Conservation (phyloP, 2,113 vertebrate genomes). For the Typhlomys cinereus region DNA sequence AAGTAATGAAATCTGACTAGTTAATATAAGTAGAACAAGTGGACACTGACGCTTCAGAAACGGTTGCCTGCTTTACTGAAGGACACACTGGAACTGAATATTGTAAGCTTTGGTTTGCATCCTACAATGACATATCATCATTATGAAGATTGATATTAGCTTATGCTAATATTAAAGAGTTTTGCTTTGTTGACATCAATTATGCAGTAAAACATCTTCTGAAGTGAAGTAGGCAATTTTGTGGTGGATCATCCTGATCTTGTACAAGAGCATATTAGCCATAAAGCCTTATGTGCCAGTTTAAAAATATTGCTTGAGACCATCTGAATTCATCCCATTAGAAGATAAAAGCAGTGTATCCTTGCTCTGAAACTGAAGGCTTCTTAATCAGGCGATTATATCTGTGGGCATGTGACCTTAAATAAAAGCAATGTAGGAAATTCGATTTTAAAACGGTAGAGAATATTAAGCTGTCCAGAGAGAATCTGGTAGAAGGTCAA, state of each 20-base stretch:
- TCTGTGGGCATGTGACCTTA: constrained; percentile 53
- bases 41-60: background rate
- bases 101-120: constrained; percentile 37
- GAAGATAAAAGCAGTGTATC: constrained; percentile 45
- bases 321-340: constrained; percentile 57
- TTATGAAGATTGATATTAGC: constrained; percentile 10
- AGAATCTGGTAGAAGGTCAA: constrained; percentile 68
- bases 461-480: constrained; percentile 50
- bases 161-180: constrained; percentile 26
- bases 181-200: constrained; percentile 47
- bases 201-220: constrained; percentile 22
- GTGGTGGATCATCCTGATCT: constrained; percentile 52
- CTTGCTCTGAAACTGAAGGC: constrained; percentile 36
- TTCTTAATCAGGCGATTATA: constrained; percentile 67
- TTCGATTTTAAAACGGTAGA: constrained; percentile 63
- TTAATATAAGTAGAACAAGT: constrained; percentile 20
- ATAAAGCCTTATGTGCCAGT: constrained; percentile 55
- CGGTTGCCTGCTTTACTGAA: constrained; percentile 32
- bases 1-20: background rate
- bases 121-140: background rate
- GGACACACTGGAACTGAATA: background rate
- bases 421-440: constrained; percentile 59
- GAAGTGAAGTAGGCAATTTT: constrained; percentile 9
- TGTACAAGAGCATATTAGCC: constrained; percentile 25
- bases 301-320: constrained; percentile 46